Base-by-base conservation (phyloP, 92 coral and sea anemone species). In the Palythoa grandis region DNA sequence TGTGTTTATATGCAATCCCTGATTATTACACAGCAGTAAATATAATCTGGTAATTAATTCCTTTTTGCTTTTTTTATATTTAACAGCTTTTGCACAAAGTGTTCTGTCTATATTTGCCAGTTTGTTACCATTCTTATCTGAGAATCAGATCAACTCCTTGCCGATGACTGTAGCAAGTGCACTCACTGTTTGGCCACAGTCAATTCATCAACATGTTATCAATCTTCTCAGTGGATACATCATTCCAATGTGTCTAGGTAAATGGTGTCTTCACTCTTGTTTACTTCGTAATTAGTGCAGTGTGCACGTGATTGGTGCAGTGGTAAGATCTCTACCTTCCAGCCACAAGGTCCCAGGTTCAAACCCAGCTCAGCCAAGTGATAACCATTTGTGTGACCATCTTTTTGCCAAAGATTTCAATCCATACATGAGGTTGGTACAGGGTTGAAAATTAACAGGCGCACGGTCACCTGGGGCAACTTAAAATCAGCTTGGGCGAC, bases 81-180 rank as follows among this genome's bases (percentile, higher is more conserved):
- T 67, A 53, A 11, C 85, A 96, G 99, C 96, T 67, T 96, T 95
- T 94, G 98, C 96, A 23, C 94, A 93, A 78, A 96, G 93, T 78
- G 93, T 96, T 48, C 90, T 96, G 91, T 92, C 95, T 17, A 96
- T 96, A 52, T 90, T 94, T 92, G 95, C 96, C 58, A 93, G 98
- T 11, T 78, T 96, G 86, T 93, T 96, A 19, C 99, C 99, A 50
- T 94, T 94, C 70, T 86, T 96, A 47, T 95, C 98, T 13, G 94
- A 91, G 91, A 94, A 94, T 61, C 90, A 91, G 80, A 92, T 96
- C 53, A 89, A 93, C 80, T 89, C 95, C 14, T 88, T 96, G 82
- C 99, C 99, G 0, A 87, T 96, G 87, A 93, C 93, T 80, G 72
- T 96, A 35, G 98, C 95, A 78, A 96, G 92, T 87, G 89, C 87